Percentiles rank a stretch among this genome's conserved stretches.
phyloP scores from a whole-genome alignment of 2,888 invertebrate species.

The Merodon equestris region DNA sequence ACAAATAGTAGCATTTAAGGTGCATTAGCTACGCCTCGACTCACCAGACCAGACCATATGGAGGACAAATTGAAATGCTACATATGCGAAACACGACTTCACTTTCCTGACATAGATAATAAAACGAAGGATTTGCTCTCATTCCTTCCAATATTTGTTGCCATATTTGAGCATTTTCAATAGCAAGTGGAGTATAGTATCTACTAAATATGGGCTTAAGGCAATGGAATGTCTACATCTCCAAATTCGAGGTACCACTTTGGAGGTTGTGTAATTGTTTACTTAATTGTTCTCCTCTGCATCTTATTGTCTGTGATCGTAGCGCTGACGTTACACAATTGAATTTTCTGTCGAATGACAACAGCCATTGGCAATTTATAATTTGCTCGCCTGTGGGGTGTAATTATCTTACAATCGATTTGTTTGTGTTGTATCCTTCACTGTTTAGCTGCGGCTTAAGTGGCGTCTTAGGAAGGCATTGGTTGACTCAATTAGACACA shows the following conservation, averaged over 20 bases:
- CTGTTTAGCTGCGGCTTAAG: constrained; percentile 6
- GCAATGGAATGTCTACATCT: too few species aligned
- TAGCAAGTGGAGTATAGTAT: too few species aligned
- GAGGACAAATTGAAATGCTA: constrained; percentile 60
- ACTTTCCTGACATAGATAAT: too few species aligned
- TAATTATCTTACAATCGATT: constrained; percentile 50
- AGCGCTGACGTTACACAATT: constrained; percentile 38
- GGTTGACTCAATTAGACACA: constrained; percentile 60
- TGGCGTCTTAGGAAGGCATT: constrained; percentile 44
- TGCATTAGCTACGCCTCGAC: constrained; percentile 51
- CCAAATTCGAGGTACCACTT: constrained; percentile 1
- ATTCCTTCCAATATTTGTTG: constrained; percentile 37
- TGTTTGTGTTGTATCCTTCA: constrained; percentile 24
- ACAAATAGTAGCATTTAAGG: constrained; percentile 35
- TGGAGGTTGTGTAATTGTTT: constrained; percentile 51
- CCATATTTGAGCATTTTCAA: constrained; percentile 2
- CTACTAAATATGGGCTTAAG: too few species aligned
- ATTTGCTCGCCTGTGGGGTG: constrained; percentile 36
- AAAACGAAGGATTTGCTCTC: too few species aligned
- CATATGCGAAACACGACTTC: too few species aligned
- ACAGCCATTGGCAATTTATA: constrained; percentile 40
- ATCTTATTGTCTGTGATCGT: background rate
- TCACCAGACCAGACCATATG: constrained; percentile 28
- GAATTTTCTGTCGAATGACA: constrained; percentile 59
- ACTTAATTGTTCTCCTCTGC: constrained; percentile 27